Base-by-base conservation (phyloP, 2,888 invertebrate species). In the Amblyteles armatorius region DNA sequence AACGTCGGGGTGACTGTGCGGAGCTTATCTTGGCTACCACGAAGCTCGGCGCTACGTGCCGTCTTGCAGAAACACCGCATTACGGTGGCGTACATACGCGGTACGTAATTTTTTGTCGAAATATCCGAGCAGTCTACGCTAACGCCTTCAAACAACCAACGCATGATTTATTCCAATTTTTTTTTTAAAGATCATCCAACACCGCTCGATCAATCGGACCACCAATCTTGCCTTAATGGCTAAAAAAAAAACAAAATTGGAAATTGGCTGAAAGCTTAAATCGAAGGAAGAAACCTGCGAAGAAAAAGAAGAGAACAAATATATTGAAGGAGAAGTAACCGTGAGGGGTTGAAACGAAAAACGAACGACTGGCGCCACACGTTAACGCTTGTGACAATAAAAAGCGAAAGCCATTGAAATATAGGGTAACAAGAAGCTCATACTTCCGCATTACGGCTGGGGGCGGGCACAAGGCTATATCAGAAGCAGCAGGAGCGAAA, bases 401-500 rank as follows among this genome's bases (percentile, higher is more conserved):
- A n/a, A 13, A 29, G 33, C n/a, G n/a, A 16, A 6, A 6, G 6
- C 16, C 11, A 71, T 26, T n/a, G 57, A 67, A 73, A 78, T 63
- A 29, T 36, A 60, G 52, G 33, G 67, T 63, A 33, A 36, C 60
- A 68, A 36, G 68, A 81, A 68, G 57, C 22, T 68, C 40, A 11
- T 50, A 7, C 19, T 13, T 48, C 44, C 74, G 60, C 29, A 68
- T 74, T 68, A 76, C n/a, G 57, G 29, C 40, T 48, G 19, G 13
- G 19, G 60, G n/a, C 6, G 48, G 19, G 26, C 29, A 50, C 19
- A 52, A 60, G 52, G 29, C 26, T 40, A 50, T 63, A 44, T 77
- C 44, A 63, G 74, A 33, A 22, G 74, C 44, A 29, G 57, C 13
- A 44, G 67, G 40, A 65, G 72, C 44, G 52, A 71, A 81, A 81